Percentiles rank a stretch among this genome's conserved stretches.
Conservation (phyloP, 1,140 invertebrate genomes). For the Drosophila rufa region DNA sequence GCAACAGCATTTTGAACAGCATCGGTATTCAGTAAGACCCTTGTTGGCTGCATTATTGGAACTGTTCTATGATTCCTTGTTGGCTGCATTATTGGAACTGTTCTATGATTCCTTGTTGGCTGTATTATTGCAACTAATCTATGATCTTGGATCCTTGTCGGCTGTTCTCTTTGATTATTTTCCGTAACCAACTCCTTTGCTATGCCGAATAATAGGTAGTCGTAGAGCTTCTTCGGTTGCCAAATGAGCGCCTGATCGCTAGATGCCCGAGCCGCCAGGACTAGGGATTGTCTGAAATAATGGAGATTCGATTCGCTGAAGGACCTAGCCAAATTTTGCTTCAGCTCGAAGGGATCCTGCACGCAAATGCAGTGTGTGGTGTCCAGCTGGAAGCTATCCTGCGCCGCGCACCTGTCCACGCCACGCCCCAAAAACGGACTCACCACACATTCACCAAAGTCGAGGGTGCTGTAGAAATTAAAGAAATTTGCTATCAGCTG, state of each 20-base stretch:
- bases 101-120: conserved; percentile 2
- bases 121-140: no score
- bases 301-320: conserved; percentile 49
- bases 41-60: no score
- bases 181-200: conserved; percentile 31
- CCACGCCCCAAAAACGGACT: conserved; percentile 61
- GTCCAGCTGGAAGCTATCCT: conserved; percentile 47
- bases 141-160: conserved; percentile 6
- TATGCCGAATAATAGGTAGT: conserved; percentile 62
- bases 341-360: conserved; percentile 71
- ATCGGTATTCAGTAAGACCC: no score
- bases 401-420: conserved; percentile 52
- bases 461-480: conserved; percentile 49
- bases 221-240: conserved; percentile 37
- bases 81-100: neutral
- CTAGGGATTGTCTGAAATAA: conserved; percentile 56
- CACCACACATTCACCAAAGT: conserved; percentile 60
- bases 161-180: neutral
- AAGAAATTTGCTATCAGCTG: conserved; percentile 65
- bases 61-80: neutral
- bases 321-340: conserved; percentile 61
- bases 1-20: conserved; percentile 4
- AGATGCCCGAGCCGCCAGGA: conserved; percentile 32
- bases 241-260: conserved; percentile 16
- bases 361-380: conserved; percentile 51